Evolutionary conservation across 2,888 invertebrate genomes (phyloP).

Genomic region (Plemyria rubiginata): DNA sequence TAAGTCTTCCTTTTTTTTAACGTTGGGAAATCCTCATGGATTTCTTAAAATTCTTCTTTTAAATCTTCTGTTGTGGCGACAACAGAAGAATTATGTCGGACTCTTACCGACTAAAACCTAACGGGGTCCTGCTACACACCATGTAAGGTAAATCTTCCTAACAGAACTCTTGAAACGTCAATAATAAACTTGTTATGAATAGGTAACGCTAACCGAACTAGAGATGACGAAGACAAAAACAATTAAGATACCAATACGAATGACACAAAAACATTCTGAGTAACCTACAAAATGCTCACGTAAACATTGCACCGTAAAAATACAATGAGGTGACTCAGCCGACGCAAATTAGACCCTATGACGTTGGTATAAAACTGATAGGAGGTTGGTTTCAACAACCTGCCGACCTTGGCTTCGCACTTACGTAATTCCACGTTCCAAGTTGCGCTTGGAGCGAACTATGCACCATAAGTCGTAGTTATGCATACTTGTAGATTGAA

Average conservation of each 20-base stretch:
- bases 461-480: conserved; percentile 33
- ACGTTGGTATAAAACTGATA: conserved; percentile 39
- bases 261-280: conserved; percentile 31
- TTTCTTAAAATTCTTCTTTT: too few relatives aligned
- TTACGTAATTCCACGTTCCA: conserved; percentile 54
- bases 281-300: conserved; percentile 44
- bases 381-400: conserved; percentile 29
- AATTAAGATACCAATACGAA: conserved; percentile 17
- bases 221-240: neutral
- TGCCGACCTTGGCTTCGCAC: conserved; percentile 53
- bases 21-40: too few relatives aligned
- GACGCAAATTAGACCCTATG: conserved; percentile 36
- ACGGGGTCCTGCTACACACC: too few relatives aligned
- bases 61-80: too few relatives aligned
- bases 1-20: neutral
- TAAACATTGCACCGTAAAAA: conserved; percentile 45
- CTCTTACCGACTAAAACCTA: too few relatives aligned
- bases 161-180: neutral
- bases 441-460: conserved; percentile 37
- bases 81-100: too few relatives aligned
- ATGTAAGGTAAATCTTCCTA: too few relatives aligned
- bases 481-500: conserved; percentile 26
- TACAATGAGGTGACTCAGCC: conserved; percentile 29
- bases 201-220: neutral
- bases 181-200: neutral